Conservation (phyloP, 2,888 invertebrate species). For the Cordilura impudica region DNA sequence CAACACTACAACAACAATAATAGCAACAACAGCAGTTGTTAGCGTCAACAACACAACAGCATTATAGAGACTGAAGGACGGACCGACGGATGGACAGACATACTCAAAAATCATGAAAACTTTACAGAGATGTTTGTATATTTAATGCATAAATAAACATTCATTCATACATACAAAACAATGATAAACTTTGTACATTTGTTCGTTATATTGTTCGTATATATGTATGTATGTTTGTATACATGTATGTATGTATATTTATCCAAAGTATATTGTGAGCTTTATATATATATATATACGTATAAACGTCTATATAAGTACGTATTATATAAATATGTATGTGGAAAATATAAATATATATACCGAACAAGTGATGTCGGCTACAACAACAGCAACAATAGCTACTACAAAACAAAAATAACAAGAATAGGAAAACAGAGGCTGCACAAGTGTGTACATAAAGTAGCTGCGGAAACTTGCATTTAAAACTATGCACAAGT, state of each 20-base stretch:
- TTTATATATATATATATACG: no score
- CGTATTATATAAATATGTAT: background rate
- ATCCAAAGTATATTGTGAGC: background rate
- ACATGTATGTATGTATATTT: constrained; percentile 3
- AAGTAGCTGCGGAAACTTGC: constrained; percentile 29
- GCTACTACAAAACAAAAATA: background rate
- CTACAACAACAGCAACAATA: constrained; percentile 5
- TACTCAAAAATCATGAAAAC: background rate
- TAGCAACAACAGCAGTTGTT: no score
- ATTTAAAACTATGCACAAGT: constrained; percentile 16
- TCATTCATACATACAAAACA: background rate
- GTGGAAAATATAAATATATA: constrained; percentile 1
- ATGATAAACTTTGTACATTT: no score
- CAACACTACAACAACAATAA: background rate
- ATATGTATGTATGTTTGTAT: background rate
- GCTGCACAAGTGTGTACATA: constrained; percentile 3
- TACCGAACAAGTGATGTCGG: constrained; percentile 19
- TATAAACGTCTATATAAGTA: background rate
- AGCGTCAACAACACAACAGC: background rate
- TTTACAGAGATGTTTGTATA: background rate
- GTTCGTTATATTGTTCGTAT: background rate
- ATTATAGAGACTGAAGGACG: background rate
- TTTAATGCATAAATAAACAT: background rate
- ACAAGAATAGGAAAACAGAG: constrained; percentile 9
- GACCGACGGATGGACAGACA: background rate